phyloP scores from a whole-genome alignment of 2,797 vertebrate species.

The Agapornis canus region DNA sequence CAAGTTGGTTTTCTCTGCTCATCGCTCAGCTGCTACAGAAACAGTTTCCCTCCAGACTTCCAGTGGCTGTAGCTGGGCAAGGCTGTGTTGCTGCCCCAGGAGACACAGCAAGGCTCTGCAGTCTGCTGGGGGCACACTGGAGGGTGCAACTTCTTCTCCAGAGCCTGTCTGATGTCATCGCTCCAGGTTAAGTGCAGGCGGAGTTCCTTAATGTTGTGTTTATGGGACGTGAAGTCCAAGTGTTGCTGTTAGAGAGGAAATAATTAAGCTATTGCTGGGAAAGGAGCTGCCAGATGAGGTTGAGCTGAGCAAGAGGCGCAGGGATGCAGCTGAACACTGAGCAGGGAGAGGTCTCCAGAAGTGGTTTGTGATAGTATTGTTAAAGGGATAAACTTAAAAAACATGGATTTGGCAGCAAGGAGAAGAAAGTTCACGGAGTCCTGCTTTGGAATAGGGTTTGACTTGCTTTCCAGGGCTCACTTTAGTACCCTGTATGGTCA shows the following conservation, averaged over 20 bases:
- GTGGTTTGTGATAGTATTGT: neutral
- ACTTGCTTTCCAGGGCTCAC: rapidly evolving
- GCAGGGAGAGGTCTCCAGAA: neutral
- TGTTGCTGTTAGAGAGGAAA: neutral
- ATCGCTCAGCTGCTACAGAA: neutral
- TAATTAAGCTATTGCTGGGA: rapidly evolving
- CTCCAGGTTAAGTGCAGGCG: neutral
- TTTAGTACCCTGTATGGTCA: neutral
- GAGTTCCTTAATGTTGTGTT: neutral
- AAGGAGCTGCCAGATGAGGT: neutral
- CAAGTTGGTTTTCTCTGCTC: neutral
- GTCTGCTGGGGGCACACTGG: no score
- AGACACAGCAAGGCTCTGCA: neutral
- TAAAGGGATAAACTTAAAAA: neutral
- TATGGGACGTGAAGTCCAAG: neutral
- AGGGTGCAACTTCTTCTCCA: neutral
- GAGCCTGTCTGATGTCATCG: neutral
- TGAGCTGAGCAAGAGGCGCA: neutral
- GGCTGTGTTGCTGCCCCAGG: neutral
- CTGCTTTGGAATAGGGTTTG: neutral
- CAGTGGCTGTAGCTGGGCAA: neutral
- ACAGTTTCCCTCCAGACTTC: neutral
- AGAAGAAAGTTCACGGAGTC: rapidly evolving
- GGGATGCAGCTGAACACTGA: rapidly evolving
- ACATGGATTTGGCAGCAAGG: neutral